A percentile compares a stretch with the other conserved stretches of the same genome.
These are phyloP conservation scores for Oncorhynchus keta DNA, from an alignment of 2,113 vertebrate species.

Conservation along the genomic window DNA sequence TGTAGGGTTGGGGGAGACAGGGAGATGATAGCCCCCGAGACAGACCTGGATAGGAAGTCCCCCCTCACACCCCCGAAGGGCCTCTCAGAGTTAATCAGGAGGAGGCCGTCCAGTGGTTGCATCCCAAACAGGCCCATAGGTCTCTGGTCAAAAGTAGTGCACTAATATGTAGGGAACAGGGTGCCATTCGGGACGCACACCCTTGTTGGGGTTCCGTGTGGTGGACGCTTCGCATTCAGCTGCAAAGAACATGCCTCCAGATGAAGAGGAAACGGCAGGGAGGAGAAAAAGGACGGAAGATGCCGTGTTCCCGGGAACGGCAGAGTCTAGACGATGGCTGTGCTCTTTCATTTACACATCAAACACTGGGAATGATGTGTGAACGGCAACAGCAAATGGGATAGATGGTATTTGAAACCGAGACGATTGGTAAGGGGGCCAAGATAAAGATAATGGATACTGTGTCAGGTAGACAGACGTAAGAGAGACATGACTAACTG, in stretches of 20 bases:
- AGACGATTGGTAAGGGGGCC: neutral
- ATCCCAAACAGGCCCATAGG: too few species aligned
- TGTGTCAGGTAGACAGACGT: too few species aligned
- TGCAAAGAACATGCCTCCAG: constrained; percentile 40
- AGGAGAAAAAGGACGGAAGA: constrained; percentile 41
- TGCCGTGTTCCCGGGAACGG: constrained; percentile 14
- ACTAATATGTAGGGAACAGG: too few species aligned
- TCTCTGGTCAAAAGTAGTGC: too few species aligned
- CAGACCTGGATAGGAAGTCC: constrained; percentile 19
- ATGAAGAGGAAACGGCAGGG: constrained; percentile 31
- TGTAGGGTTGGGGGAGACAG: neutral
- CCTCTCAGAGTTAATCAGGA: constrained; percentile 31
- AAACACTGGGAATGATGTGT: neutral
- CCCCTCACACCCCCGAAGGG: neutral
- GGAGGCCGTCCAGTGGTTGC: constrained; percentile 1
- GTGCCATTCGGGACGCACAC: too few species aligned
- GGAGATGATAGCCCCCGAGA: constrained; percentile 19
- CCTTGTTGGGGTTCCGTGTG: constrained; percentile 14
- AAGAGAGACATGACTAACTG: too few species aligned
- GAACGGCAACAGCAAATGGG: neutral
- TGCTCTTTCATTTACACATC: constrained; percentile 42
- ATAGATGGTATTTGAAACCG: neutral
- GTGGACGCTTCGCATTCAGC: constrained; percentile 47
- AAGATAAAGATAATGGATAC: neutral
- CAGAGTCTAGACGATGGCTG: constrained; percentile 21